phyloP scores from a whole-genome alignment of 2,888 invertebrate species.

The Stenodera caucasica region DNA sequence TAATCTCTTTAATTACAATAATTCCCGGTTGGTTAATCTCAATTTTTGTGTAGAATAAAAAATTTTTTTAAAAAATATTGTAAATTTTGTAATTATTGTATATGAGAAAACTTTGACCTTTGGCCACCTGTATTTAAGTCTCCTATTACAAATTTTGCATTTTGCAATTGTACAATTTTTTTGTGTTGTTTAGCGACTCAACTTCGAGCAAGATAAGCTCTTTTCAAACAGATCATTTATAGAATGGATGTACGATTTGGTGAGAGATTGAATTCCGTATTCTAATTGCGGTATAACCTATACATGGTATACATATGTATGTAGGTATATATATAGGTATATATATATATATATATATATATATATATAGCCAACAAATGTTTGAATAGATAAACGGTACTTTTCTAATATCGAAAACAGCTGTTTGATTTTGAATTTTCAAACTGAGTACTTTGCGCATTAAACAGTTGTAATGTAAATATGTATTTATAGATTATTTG shows the following conservation, averaged over 20 bases:
- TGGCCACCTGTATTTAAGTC: constrained; percentile 7
- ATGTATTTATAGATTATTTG: constrained; percentile 15
- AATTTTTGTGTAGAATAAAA: no score
- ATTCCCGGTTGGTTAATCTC: not conserved
- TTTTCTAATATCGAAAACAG: no score
- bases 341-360: no score
- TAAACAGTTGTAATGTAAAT: constrained; percentile 14
- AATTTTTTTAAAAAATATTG: no score
- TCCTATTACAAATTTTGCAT: constrained; percentile 17
- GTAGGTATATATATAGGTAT: no score
- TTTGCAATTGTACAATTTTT: constrained; percentile 10
- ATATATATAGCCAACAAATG: no score
- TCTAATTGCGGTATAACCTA: no score
- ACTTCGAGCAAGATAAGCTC: constrained; percentile 24
- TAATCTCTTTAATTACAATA: not conserved
- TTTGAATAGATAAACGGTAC: no score
- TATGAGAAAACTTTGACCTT: constrained; percentile 1
- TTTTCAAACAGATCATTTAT: constrained; percentile 28
- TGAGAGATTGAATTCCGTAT: no score
- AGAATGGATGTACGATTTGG: no score
- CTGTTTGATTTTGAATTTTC: constrained; percentile 11
- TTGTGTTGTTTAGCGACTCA: constrained; percentile 13
- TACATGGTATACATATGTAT: no score
- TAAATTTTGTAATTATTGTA: not conserved
- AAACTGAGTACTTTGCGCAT: constrained; percentile 14